Conservation (phyloP, 1,140 invertebrate genomes). For the Pinna nobilis region DNA sequence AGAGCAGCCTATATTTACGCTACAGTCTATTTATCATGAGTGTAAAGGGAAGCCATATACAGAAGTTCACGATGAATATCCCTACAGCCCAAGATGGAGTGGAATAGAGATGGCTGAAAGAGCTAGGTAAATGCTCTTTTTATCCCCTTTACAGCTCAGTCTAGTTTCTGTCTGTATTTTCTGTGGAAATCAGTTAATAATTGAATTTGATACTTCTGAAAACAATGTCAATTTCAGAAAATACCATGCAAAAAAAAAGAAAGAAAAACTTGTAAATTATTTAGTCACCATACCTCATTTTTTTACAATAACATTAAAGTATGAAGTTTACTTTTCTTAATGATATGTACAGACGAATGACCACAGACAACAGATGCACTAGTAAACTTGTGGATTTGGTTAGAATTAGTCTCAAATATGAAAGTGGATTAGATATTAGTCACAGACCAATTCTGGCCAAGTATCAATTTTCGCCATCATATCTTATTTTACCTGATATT, state of each 20-base stretch:
- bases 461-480: too few relatives aligned
- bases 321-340: too few relatives aligned
- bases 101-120: slow-evolving; percentile 72
- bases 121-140: slow-evolving; percentile 59
- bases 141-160: background rate
- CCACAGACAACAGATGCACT: too few relatives aligned
- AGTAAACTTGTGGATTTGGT: too few relatives aligned
- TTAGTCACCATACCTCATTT: background rate
- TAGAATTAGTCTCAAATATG: too few relatives aligned
- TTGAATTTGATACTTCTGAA: background rate
- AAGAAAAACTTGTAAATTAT: background rate
- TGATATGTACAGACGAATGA: too few relatives aligned
- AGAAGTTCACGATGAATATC: slow-evolving; percentile 66
- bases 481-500: too few relatives aligned
- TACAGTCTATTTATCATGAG: slow-evolving; percentile 74
- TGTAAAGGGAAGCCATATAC: slow-evolving; percentile 69
- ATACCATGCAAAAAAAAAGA: background rate
- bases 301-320: too few relatives aligned
- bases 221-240: background rate
- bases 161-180: background rate
- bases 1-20: slow-evolving; percentile 69
- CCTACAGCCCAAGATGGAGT: slow-evolving; percentile 74
- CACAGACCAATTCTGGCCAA: too few relatives aligned
- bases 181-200: background rate
- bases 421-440: too few relatives aligned